Conservation (phyloP, 2,113 vertebrate genomes). For the Psammodynastes pulverulentus region DNA sequence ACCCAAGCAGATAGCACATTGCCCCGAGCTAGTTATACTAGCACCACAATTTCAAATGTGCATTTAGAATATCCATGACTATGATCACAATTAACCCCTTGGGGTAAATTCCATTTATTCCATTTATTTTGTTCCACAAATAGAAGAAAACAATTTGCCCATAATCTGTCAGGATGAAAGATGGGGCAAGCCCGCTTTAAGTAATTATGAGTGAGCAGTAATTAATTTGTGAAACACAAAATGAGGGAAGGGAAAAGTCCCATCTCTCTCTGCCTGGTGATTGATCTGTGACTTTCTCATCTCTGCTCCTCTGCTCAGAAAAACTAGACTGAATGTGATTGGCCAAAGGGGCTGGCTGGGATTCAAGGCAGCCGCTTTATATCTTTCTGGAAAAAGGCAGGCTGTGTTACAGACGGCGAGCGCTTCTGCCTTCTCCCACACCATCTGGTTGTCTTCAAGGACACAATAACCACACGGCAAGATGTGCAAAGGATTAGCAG, state of each 20-base stretch:
- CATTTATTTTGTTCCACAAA: not conserved
- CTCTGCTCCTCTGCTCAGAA: not conserved
- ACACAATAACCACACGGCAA: slow-evolving; percentile 27
- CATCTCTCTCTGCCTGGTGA: not conserved
- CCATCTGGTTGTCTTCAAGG: slow-evolving; percentile 13
- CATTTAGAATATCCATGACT: not conserved
- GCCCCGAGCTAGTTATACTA: not conserved
- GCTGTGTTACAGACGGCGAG: slow-evolving; percentile 11
- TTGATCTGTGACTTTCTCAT: not conserved
- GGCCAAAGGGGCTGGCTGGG: slow-evolving; percentile 13
- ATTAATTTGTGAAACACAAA: not conserved
- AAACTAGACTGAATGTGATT: not conserved
- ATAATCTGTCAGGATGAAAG: not conserved
- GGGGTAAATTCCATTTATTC: not conserved
- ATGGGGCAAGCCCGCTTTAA: not conserved
- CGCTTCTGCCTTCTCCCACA: slow-evolving; percentile 2
- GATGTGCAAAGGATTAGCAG: slow-evolving; percentile 67
- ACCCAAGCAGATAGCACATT: not conserved
- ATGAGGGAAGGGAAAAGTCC: not conserved
- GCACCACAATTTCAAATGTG: not conserved
- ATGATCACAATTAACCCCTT: not conserved
- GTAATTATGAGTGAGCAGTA: not conserved
- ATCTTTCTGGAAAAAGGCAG: slow-evolving; percentile 24
- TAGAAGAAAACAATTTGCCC: not conserved
- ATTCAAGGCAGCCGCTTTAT: slow-evolving; percentile 39